Percentiles rank a stretch among this genome's conserved stretches.
phyloP scores from a whole-genome alignment of 2,113 vertebrate species.

The Phaethornis superciliosus region DNA sequence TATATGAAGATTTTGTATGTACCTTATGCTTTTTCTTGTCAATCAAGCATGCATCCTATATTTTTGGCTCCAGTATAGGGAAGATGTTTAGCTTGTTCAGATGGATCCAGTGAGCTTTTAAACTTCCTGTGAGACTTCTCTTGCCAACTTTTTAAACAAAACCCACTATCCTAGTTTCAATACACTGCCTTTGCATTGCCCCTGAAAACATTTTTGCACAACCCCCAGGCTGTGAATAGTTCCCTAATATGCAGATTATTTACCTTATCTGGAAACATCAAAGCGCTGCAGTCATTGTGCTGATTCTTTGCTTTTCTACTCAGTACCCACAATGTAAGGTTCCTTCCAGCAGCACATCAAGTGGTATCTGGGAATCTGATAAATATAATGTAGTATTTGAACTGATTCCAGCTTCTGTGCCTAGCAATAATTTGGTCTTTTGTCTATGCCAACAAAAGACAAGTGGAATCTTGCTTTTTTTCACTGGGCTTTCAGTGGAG shows the following conservation, averaged over 20 bases:
- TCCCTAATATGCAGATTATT: conserved; percentile 27
- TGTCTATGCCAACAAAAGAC: neutral
- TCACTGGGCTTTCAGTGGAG: neutral
- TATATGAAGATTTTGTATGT: neutral
- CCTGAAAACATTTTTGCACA: neutral
- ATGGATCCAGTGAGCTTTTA: neutral
- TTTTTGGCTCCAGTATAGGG: neutral
- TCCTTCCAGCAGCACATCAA: neutral
- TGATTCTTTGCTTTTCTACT: conserved; percentile 1
- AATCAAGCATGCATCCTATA: neutral
- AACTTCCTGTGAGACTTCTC: neutral
- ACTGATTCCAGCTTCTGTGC: neutral
- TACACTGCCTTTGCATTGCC: neutral
- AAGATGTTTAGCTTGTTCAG: neutral
- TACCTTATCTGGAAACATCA: conserved; percentile 14
- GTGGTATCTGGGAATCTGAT: neutral
- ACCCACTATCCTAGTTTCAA: neutral
- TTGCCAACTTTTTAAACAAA: neutral
- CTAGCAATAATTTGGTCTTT: conserved; percentile 2
- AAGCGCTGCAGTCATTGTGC: neutral
- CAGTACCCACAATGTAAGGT: neutral
- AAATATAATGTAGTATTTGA: neutral
- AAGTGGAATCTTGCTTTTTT: neutral
- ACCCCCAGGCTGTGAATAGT: conserved; percentile 7
- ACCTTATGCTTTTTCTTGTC: neutral